Evolutionary conservation across 2,888 invertebrate species (phyloP).

Genomic region (Napeogenes inachia): DNA sequence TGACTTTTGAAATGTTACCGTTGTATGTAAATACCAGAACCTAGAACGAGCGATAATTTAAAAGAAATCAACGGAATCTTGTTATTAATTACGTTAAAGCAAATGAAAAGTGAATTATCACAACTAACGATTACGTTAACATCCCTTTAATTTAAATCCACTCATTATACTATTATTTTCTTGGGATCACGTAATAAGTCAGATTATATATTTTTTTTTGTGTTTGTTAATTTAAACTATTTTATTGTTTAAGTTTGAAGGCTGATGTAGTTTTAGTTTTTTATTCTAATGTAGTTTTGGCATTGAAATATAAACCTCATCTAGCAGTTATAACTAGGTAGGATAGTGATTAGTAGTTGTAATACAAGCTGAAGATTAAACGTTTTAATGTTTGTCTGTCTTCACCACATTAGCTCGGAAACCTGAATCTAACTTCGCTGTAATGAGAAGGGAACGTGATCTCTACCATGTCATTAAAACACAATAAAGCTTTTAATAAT

Average conservation of each 20-base stretch:
- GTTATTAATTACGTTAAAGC: neutral
- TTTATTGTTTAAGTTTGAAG: too few relatives aligned
- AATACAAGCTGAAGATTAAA: conserved; percentile 20
- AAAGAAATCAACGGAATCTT: neutral
- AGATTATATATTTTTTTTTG: too few relatives aligned
- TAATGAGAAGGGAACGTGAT: conserved; percentile 24
- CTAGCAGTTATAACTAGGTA: neutral
- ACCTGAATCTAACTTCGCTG: conserved; percentile 22
- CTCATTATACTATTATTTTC: conserved; percentile 52
- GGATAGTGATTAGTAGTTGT: conserved; percentile 12
- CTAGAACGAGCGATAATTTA: too few relatives aligned
- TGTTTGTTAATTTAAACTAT: too few relatives aligned
- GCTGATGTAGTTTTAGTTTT: too few relatives aligned
- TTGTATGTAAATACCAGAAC: too few relatives aligned
- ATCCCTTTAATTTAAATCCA: conserved; percentile 38
- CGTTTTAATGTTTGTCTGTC: conserved; percentile 14
- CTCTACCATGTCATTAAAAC: conserved; percentile 20
- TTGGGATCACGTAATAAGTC: conserved; percentile 14
- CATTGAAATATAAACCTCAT: too few relatives aligned
- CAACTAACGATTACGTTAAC: conserved; percentile 33
- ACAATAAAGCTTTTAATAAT: conserved; percentile 24
- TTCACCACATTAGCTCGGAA: conserved; percentile 16
- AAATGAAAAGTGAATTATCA: neutral
- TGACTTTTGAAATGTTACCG: too few relatives aligned
- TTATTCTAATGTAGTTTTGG: too few relatives aligned